Percentiles rank a stretch among this genome's conserved stretches.
Conservation (phyloP, 2,888 invertebrate species). For the Trissoscelio sp. region DNA sequence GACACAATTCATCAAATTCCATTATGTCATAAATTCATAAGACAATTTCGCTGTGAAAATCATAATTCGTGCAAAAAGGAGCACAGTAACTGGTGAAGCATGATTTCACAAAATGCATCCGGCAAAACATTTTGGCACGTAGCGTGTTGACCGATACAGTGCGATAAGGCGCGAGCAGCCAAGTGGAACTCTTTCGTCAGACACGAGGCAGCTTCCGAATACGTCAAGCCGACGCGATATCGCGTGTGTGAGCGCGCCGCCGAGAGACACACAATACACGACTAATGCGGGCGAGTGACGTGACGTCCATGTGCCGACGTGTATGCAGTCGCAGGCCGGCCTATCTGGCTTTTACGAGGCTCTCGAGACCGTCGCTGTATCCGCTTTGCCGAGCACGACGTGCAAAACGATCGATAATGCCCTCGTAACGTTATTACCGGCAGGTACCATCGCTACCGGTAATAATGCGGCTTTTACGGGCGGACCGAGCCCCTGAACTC, state of each 20-base stretch:
- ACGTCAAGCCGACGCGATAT: conserved; percentile 20
- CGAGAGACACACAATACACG: conserved; percentile 41
- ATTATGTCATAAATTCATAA: too few species aligned
- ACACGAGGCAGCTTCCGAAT: conserved; percentile 34
- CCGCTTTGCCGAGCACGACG: conserved; percentile 77
- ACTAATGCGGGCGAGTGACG: conserved; percentile 50
- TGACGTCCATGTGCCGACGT: conserved; percentile 40
- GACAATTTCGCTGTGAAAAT: too few species aligned
- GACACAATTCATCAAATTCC: too few species aligned
- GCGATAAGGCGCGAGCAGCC: conserved; percentile 40
- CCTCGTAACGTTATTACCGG: conserved; percentile 79
- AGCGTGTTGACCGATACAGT: conserved; percentile 29
- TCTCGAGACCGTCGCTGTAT: conserved; percentile 70
- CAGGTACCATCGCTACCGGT: conserved; percentile 76
- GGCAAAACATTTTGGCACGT: conserved; percentile 42
- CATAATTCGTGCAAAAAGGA: too few species aligned
- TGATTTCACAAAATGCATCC: background rate
- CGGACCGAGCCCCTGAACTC: conserved; percentile 63
- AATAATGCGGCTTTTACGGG: conserved; percentile 77
- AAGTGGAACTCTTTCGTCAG: conserved; percentile 50
- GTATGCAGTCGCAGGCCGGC: conserved; percentile 43
- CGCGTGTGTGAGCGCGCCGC: conserved; percentile 22
- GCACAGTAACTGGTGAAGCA: too few species aligned
- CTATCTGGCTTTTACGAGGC: conserved; percentile 69
- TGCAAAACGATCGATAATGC: conserved; percentile 80